phyloP scores from a whole-genome alignment of 2,797 vertebrate species.

The Danio jaintianensis region DNA sequence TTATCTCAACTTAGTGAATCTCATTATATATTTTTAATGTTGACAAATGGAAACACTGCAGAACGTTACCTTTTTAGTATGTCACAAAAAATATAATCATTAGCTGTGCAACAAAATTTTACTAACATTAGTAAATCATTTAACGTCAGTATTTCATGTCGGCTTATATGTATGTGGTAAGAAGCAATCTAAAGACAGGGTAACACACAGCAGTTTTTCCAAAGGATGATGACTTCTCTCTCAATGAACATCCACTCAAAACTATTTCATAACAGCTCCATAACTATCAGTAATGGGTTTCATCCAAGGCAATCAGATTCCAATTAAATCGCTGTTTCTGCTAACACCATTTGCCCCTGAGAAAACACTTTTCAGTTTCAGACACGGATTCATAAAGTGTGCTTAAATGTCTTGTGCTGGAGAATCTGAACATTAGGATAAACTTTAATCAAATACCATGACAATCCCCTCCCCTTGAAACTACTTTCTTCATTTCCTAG shows the following conservation, averaged over 20 bases:
- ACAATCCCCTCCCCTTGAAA: too few relatives aligned
- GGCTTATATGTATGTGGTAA: background rate
- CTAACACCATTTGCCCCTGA: background rate
- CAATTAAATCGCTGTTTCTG: slow-evolving; percentile 29
- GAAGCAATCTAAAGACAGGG: background rate
- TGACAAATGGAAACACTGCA: too few relatives aligned
- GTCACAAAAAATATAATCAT: too few relatives aligned
- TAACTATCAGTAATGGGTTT: background rate
- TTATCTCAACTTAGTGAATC: too few relatives aligned
- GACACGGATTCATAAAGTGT: background rate
- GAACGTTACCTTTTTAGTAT: too few relatives aligned
- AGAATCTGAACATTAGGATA: slow-evolving; percentile 53
- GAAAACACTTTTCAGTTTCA: slow-evolving; percentile 8
- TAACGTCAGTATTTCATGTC: background rate
- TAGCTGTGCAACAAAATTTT: too few relatives aligned
- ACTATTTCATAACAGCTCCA: background rate
- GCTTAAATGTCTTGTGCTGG: slow-evolving; percentile 18
- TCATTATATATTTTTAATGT: too few relatives aligned
- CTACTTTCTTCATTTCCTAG: too few relatives aligned
- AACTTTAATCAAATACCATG: too few relatives aligned
- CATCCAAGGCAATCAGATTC: slow-evolving; percentile 15
- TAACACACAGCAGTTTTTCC: background rate
- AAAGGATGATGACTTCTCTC: background rate
- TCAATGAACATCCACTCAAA: background rate
- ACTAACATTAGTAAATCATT: too few relatives aligned